phyloP scores from a whole-genome alignment of 1,140 invertebrate species.

The Musca vetustissima region DNA sequence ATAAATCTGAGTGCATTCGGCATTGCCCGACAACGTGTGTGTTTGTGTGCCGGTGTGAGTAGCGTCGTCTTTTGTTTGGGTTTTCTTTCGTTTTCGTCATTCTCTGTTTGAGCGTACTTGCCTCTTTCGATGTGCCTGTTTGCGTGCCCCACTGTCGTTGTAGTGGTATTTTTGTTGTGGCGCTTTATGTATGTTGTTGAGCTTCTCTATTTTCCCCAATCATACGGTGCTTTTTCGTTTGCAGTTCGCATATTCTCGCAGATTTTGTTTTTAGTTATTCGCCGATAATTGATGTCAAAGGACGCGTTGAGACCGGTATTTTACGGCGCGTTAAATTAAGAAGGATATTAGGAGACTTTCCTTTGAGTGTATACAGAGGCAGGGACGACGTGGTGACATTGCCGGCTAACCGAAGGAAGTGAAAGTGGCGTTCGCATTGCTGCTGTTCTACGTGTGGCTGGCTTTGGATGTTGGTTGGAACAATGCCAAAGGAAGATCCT shows the following conservation, averaged over 20 bases:
- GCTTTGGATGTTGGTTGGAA: background rate
- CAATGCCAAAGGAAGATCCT: conserved; percentile 52
- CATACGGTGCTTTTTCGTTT: conserved; percentile 54
- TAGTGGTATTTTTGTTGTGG: conserved; percentile 28
- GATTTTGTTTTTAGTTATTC: conserved; percentile 56
- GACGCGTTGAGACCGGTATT: conserved; percentile 42
- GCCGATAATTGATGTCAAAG: conserved; percentile 57
- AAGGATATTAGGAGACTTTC: conserved; percentile 13
- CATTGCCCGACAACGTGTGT: conserved; percentile 4
- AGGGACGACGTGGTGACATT: background rate
- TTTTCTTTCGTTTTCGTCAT: background rate
- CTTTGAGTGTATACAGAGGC: background rate
- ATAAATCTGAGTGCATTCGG: conserved; percentile 14
- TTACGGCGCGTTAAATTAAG: conserved; percentile 32
- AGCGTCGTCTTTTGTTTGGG: conserved; percentile 3
- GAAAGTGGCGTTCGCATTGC: no score
- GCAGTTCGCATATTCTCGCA: conserved; percentile 56
- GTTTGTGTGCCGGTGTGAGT: conserved; percentile 8
- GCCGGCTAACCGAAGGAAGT: background rate
- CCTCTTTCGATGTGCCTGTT: conserved; percentile 15
- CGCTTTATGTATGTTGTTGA: conserved; percentile 30
- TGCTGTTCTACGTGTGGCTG: background rate
- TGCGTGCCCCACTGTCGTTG: conserved; percentile 6
- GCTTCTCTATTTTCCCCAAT: conserved; percentile 57
- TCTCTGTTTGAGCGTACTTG: conserved; percentile 15